These are phyloP conservation scores for Campodea augens DNA, from an alignment of 1,140 invertebrate species.

Conservation along the genomic window DNA sequence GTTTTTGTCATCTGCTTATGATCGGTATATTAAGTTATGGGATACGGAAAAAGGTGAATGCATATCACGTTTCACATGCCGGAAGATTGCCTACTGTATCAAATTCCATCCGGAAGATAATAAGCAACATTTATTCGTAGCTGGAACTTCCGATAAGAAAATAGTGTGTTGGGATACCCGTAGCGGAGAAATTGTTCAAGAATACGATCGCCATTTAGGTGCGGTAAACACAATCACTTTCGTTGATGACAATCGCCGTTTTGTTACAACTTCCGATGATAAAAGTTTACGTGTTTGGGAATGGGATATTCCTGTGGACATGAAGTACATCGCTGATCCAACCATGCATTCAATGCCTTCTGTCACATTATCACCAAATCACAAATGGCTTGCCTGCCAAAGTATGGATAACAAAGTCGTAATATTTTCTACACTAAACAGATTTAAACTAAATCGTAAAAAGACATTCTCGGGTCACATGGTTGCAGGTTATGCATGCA, in stretches of 20 bases:
- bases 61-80: conserved; percentile 74
- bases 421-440: conserved; percentile 90
- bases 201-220: conserved; percentile 96
- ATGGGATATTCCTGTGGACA: conserved; percentile 99
- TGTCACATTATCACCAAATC: conserved; percentile 83
- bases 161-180: conserved; percentile 98
- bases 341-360: conserved; percentile 98
- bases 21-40: conserved; percentile 93
- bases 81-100: conserved; percentile 91
- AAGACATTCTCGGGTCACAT: conserved; percentile 97
- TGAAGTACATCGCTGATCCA: conserved; percentile 99
- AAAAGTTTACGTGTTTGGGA: conserved; percentile 98
- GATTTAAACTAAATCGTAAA: conserved; percentile 94
- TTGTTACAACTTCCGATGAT: conserved; percentile 97
- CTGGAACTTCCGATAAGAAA: conserved; percentile 97
- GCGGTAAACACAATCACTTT: conserved; percentile 98
- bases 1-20: conserved; percentile 81
- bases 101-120: conserved; percentile 96
- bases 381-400: conserved; percentile 98
- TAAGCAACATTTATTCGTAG: conserved; percentile 93
- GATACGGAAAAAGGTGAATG: conserved; percentile 95
- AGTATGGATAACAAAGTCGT: conserved; percentile 99
- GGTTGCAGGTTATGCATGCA: conserved; percentile 97
- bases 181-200: conserved; percentile 88
- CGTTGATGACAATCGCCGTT: conserved; percentile 92